Evolutionary conservation across 2,113 vertebrate species (phyloP), one percentile per base, ranked within the genome.

Genomic region (Falco punctatus): DNA sequence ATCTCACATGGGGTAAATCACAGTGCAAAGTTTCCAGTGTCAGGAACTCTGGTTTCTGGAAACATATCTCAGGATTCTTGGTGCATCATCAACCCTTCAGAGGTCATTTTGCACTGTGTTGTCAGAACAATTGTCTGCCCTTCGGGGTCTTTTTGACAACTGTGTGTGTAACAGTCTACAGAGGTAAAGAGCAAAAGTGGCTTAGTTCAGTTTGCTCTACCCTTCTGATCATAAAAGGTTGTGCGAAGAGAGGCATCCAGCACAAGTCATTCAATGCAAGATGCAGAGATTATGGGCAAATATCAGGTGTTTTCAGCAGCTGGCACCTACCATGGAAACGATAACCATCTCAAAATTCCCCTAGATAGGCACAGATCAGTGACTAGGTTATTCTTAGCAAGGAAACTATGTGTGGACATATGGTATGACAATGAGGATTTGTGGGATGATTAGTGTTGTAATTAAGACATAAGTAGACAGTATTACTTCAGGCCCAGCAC

Each of bases 281-380:
- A 35, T 35, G 19, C 21, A 74, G 23, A 92, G 22, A 64, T 38
- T 38, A 66, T 59, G 70, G 19, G 9, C 54, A 9, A 75, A 35
- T 22, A 75, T 18, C 26, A 57, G 17, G 12, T 1, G 2, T 54
- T 81, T 58, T 48, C 62, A 71, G 26, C 57, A 64, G 26, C 11
- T 69, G 33, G 3, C 26, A 44, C 6, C 20, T 69, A 35, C n/a
- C 1, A 0, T 19, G 11, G 42, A 74, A 72, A 55, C 0, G 0
- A 21, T 35, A 65, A 42, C 13, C 11, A 52, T 33, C 6, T 81
- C 26, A 77, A 84, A 62, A 38, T 6, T 54, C 19, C 28, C 7
- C 12, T 33, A 21, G 10, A 42, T 0, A 71, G 15, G 18, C 26
- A 77, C 13, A 48, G 44, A 15, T 75, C 58, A 52, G 21, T 38